Base-by-base conservation (phyloP, 2,113 vertebrate genomes). In the Hyla sarda region DNA sequence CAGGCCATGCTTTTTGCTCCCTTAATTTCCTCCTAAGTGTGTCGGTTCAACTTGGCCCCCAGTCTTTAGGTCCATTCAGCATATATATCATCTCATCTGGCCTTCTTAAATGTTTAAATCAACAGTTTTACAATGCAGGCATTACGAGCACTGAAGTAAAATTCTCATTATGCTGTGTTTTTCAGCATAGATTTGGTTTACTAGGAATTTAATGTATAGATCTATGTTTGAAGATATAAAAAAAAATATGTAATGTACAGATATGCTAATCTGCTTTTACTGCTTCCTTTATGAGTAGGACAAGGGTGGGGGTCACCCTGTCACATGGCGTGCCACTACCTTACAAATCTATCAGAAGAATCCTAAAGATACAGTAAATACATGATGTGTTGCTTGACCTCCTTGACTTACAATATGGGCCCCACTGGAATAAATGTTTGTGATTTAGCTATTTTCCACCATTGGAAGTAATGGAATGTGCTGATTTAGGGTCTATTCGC, bases 11-110 rank as follows among this genome's bases (percentile, higher is more conserved):
- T 81, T 71, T 86, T 73, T 86, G n/a, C 65, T 81, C 60, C 54
- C 32, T 60, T 86, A 86, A 86, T 86, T 58, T 86, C 67, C 84
- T 86, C 77, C 79, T 86, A 86, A 86, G 77, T 81, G 65, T 71
- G 77, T 58, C 37, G 50, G 23, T 28, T 60, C 34, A 73, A 25
- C 34, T 81, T 58, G 37, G 23, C 65, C 52, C 50, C 50, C 77
- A 32, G 73, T 54, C 67, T 86, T 50, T 30, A 75, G 28, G 56
- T 47, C 21, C 60, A 85, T 67, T 78, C 56, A 67, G 25, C 73
- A 77, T 47, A 77, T 47, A 77, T 67, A 32, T 60, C 25, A 52
- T 75, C n/a, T 21, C 19, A 50, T 85, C 5, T n/a, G 32, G 17
- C 34, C 72, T 74, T 74, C 52, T 41, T 73, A 56, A 58, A 58